Base-by-base conservation (phyloP, 2,888 invertebrate genomes). In the Vanessa cardui region DNA sequence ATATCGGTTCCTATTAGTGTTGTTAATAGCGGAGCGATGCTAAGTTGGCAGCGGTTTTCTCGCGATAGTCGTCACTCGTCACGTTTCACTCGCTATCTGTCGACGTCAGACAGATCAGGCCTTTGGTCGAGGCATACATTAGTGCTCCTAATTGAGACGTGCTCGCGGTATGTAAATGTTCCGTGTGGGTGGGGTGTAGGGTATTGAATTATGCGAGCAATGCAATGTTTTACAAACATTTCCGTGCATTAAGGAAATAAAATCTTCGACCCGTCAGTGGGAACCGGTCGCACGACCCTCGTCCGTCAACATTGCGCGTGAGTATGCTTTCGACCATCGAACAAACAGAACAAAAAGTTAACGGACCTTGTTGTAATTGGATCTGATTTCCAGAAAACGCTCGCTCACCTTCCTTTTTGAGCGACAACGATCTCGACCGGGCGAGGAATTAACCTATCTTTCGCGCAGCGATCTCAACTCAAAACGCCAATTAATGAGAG, bases 401-500 rank as follows among this genome's bases (percentile, higher is more conserved):
- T 85, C 90, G 88, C 87, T 89, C 88, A 85, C 90, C 89, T 89
- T 92, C 90, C 88, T 92, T 92, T 92, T 92, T 84, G 88, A 89
- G 86, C 86, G 92, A 92, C 92, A 92, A 92, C 81, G 91, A 92
- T 92, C 92, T 91, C 85, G 79, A 81, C 82, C 85, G 83, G 88
- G 89, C 89, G 85, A 91, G 89, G 92, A 92, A 92, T 92, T 92
- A 92, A 92, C 91, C 92, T 92, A 92, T 92, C 92, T 91, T 91
- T 88, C 86, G 90, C 87, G 83, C 88, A 87, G 83, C 91, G 92
- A 92, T 92, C 92, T 92, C 91, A 86, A 80, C 90, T 92, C 92
- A 92, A 92, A 92, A 92, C 89, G 91, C 92, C 92, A 92, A 92
- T 92, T 92, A 92, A 92, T 92, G 92, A 91, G 92, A 87, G 89